Evolutionary conservation across 2,797 vertebrate genomes (phyloP).

Genomic region (Brotula barbata): DNA sequence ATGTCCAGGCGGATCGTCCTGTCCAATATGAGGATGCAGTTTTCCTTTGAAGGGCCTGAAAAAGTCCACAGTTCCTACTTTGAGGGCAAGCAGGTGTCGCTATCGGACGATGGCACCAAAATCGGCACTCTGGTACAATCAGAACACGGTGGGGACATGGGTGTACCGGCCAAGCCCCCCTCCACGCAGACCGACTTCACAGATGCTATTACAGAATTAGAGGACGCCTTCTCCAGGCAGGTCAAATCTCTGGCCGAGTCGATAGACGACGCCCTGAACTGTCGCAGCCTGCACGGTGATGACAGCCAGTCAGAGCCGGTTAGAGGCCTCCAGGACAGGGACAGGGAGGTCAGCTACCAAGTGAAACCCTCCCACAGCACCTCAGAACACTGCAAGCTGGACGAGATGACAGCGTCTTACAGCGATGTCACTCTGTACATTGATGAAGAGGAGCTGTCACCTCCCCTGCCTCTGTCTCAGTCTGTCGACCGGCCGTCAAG

Average conservation of each 20-base stretch:
- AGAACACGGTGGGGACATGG: slow-evolving; percentile 73
- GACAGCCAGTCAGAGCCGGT: slow-evolving; percentile 78
- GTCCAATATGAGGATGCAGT: slow-evolving; percentile 99
- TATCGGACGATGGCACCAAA: slow-evolving; percentile 87
- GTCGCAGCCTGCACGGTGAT: slow-evolving; percentile 90
- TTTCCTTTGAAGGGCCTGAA: slow-evolving; percentile 98
- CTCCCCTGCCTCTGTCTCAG: slow-evolving; percentile 86
- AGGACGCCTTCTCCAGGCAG: slow-evolving; percentile 96
- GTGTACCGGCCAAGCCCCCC: slow-evolving; percentile 80
- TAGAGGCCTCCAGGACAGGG: slow-evolving; percentile 78
- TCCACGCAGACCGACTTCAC: slow-evolving; percentile 86
- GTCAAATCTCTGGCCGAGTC: slow-evolving; percentile 97
- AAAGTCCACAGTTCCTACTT: slow-evolving; percentile 98
- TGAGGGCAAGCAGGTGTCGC: slow-evolving; percentile 92
- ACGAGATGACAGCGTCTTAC: slow-evolving; percentile 95
- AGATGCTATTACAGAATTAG: slow-evolving; percentile 94
- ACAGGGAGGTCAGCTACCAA: slow-evolving; percentile 80
- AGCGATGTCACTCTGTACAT: slow-evolving; percentile 97
- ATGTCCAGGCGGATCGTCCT: slow-evolving; percentile 97
- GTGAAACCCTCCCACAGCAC: slow-evolving; percentile 77
- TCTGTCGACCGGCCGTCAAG: slow-evolving; percentile 85
- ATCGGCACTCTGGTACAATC: slow-evolving; percentile 82
- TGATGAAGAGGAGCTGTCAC: slow-evolving; percentile 95
- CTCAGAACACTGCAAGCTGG: slow-evolving; percentile 84
- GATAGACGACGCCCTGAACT: slow-evolving; percentile 95